phyloP scores from a whole-genome alignment of 2,888 invertebrate species.

The Lobophora halterata region DNA sequence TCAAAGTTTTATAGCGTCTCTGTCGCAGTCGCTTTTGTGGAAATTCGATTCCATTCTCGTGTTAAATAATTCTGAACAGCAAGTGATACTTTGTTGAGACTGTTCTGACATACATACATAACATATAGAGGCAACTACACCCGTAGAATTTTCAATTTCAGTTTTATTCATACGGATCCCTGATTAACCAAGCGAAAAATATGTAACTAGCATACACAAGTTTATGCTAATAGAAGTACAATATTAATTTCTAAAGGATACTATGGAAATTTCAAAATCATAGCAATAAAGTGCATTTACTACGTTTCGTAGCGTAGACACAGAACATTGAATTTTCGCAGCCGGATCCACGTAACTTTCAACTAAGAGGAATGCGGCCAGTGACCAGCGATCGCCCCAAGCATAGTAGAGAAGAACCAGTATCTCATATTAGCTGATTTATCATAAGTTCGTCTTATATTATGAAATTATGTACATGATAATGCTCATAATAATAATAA shows the following conservation, averaged over 20 bases:
- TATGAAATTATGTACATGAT: neutral
- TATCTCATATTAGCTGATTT: conserved; percentile 12
- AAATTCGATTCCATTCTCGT: conserved; percentile 7
- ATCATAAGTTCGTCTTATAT: conserved; percentile 5
- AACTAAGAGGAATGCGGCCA: conserved; percentile 77
- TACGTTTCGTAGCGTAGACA: conserved; percentile 26
- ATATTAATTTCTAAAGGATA: too few species aligned
- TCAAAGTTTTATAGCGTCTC: conserved; percentile 17
- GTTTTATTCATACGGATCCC: too few species aligned
- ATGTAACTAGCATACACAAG: too few species aligned
- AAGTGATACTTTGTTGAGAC: conserved; percentile 10
- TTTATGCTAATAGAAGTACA: too few species aligned
- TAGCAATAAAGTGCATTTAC: conserved; percentile 8
- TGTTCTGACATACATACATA: too few species aligned
- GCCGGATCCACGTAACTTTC: conserved; percentile 78
- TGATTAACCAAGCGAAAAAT: too few species aligned
- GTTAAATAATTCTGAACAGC: conserved; percentile 6
- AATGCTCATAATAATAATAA: neutral
- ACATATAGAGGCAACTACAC: too few species aligned
- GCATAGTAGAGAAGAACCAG: conserved; percentile 18
- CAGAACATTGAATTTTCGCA: conserved; percentile 66
- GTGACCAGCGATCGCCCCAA: conserved; percentile 58
- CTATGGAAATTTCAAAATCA: too few species aligned
- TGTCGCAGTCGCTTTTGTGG: conserved; percentile 5
- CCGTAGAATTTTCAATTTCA: too few species aligned